Conservation (phyloP, 2,888 invertebrate species). For the Leucania comma region DNA sequence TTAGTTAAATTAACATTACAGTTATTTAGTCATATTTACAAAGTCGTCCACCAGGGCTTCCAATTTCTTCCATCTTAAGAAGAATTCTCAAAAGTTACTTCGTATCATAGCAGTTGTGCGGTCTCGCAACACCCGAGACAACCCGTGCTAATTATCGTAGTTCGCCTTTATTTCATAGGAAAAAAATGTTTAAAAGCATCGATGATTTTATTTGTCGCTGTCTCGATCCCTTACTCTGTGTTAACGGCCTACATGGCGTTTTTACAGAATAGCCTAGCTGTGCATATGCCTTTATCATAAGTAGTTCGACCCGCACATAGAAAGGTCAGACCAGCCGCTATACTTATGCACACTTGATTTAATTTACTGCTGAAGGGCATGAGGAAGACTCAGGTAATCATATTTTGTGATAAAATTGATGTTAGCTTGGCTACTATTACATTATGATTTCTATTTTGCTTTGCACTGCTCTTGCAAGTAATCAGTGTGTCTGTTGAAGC, state of each 20-base stretch:
- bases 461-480: constrained; percentile 6
- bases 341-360: not conserved
- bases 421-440: not conserved
- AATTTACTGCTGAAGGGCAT: not conserved
- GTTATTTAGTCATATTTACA: too few species aligned
- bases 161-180: too few species aligned
- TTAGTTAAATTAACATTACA: too few species aligned
- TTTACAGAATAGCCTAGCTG: constrained; percentile 3
- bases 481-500: not conserved
- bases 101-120: too few species aligned
- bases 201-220: not conserved
- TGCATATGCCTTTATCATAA: not conserved
- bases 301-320: not conserved
- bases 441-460: constrained; percentile 7
- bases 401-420: constrained; percentile 3
- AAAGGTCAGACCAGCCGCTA: not conserved
- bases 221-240: not conserved
- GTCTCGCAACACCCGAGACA: too few species aligned
- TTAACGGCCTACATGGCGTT: not conserved
- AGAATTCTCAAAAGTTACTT: too few species aligned
- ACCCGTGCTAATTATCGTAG: too few species aligned
- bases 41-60: too few species aligned
- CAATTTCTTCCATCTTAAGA: too few species aligned
- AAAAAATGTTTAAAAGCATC: too few species aligned
- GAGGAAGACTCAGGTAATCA: constrained; percentile 1